Evolutionary conservation across 1,140 invertebrate species (phyloP).

Genomic region (Lepidurus couesii): DNA sequence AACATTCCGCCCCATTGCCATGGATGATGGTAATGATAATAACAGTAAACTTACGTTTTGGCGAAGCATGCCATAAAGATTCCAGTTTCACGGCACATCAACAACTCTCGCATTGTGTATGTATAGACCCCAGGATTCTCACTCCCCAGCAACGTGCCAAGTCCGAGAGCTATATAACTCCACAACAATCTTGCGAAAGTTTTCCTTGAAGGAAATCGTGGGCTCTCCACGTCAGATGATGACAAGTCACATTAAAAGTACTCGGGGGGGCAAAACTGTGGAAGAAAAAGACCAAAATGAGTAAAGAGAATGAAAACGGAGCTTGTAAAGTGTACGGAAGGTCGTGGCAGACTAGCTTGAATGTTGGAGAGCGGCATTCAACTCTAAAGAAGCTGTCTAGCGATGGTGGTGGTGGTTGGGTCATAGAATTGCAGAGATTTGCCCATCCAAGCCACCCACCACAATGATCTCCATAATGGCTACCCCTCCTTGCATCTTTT

Average conservation of each 20-base stretch:
- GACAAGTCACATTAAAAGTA: too few relatives aligned
- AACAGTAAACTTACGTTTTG: background rate
- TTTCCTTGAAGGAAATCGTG: too few relatives aligned
- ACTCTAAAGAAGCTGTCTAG: background rate
- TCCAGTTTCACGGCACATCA: conserved; percentile 13
- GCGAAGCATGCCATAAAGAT: background rate
- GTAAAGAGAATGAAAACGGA: background rate
- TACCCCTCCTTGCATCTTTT: conserved; percentile 6
- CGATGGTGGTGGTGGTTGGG: background rate
- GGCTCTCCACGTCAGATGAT: too few relatives aligned
- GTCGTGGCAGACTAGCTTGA: conserved; percentile 1
- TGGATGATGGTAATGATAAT: background rate
- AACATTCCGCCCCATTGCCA: background rate
- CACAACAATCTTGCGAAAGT: too few relatives aligned
- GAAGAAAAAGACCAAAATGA: background rate
- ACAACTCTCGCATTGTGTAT: background rate
- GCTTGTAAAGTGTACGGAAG: background rate
- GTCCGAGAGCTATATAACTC: too few relatives aligned
- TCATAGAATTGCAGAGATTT: background rate
- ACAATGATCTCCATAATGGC: conserved; percentile 13
- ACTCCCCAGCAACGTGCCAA: too few relatives aligned
- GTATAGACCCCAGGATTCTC: background rate
- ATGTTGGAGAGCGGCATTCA: background rate
- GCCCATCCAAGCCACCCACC: background rate
- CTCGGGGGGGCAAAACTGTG: too few relatives aligned